phyloP scores from a whole-genome alignment of 2,888 invertebrate genomes.

The Drosophila cracens region DNA sequence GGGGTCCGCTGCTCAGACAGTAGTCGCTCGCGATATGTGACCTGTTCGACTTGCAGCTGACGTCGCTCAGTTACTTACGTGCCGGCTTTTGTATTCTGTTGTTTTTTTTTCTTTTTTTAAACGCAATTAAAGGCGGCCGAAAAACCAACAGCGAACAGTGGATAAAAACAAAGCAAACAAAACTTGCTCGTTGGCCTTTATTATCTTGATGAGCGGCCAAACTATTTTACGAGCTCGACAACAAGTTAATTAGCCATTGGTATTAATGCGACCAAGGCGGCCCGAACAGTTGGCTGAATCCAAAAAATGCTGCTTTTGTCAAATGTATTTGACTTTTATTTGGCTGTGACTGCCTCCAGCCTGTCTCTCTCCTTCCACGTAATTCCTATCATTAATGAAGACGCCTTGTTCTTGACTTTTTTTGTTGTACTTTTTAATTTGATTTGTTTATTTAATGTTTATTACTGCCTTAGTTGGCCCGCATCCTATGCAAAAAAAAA shows the following conservation, averaged over 20 bases:
- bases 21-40: slow-evolving; percentile 39
- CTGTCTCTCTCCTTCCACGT: slow-evolving; percentile 7
- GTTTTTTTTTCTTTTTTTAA: neutral
- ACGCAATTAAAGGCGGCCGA: slow-evolving; percentile 57
- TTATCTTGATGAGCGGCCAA: slow-evolving; percentile 76
- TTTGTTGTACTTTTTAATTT: slow-evolving; percentile 46
- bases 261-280: slow-evolving; percentile 63
- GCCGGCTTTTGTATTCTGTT: slow-evolving; percentile 15
- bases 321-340: slow-evolving; percentile 61
- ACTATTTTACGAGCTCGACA: slow-evolving; percentile 80
- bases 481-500: slow-evolving; percentile 14
- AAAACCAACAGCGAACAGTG: slow-evolving; percentile 33
- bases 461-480: slow-evolving; percentile 46
- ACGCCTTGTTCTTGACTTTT: slow-evolving; percentile 33
- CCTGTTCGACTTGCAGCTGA: slow-evolving; percentile 58
- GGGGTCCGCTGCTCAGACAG: slow-evolving; percentile 12
- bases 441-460: slow-evolving; percentile 65
- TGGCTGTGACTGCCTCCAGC: slow-evolving; percentile 12
- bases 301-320: slow-evolving; percentile 69
- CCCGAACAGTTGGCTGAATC: slow-evolving; percentile 63
- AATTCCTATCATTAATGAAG: slow-evolving; percentile 69
- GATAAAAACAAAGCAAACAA: slow-evolving; percentile 48
- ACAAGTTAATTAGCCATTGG: slow-evolving; percentile 79
- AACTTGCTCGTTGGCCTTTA: slow-evolving; percentile 51
- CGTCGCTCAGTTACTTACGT: slow-evolving; percentile 30